Conservation (phyloP, 2,888 invertebrate genomes). For the Parnassius apollo region DNA sequence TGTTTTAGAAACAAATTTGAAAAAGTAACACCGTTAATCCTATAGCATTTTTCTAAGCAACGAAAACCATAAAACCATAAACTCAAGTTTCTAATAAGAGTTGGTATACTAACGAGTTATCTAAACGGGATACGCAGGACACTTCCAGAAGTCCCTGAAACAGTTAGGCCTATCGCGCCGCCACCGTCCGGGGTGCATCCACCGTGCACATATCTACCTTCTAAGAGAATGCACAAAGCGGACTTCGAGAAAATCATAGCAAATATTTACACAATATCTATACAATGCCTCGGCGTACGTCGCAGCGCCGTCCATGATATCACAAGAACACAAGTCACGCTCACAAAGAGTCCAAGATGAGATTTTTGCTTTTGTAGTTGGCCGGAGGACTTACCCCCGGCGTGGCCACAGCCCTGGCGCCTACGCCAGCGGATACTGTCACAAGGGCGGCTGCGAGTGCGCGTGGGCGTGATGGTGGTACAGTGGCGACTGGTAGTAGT, state of each 20-base stretch:
- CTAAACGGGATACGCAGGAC: conserved; percentile 59
- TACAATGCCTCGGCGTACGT: conserved; percentile 49
- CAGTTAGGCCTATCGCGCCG: conserved; percentile 67
- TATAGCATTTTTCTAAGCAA: background rate
- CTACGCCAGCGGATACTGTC: conserved; percentile 96
- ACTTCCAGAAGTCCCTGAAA: conserved; percentile 63
- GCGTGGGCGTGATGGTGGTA: conserved; percentile 84
- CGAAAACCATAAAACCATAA: background rate
- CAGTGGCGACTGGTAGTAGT: conserved; percentile 91
- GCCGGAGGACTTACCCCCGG: conserved; percentile 42
- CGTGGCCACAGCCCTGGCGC: conserved; percentile 60
- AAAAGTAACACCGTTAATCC: background rate
- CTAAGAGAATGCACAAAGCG: conserved; percentile 65
- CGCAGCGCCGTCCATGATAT: conserved; percentile 36
- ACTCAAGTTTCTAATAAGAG: conserved; percentile 35
- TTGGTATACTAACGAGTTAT: conserved; percentile 55
- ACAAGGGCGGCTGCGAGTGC: conserved; percentile 91
- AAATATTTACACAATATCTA: conserved; percentile 68
- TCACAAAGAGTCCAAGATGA: conserved; percentile 75
- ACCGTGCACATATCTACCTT: conserved; percentile 61
- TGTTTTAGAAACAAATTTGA: conserved; percentile 36
- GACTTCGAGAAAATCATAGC: conserved; percentile 53
- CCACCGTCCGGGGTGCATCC: conserved; percentile 48
- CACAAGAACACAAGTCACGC: conserved; percentile 69
- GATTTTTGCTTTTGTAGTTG: conserved; percentile 42